These are phyloP conservation scores for Panopea generosa DNA, from an alignment of 2,888 invertebrate species.

Conservation along the genomic window DNA sequence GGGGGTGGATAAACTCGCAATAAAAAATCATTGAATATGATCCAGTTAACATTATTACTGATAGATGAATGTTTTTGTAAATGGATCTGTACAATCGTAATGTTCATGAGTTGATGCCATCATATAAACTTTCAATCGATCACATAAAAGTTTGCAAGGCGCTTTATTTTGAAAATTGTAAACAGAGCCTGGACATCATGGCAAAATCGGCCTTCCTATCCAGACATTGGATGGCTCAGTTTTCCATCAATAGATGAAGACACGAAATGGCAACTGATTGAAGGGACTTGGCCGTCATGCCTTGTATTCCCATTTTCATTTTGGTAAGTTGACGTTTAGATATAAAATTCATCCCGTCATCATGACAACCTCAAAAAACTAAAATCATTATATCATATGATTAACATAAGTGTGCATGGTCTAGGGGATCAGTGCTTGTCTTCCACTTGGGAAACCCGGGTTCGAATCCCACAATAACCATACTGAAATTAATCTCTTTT, in stretches of 20 bases:
- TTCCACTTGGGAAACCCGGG: too few relatives aligned
- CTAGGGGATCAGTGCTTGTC: too few relatives aligned
- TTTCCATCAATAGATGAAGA: constrained; percentile 4
- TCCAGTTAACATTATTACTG: too few relatives aligned
- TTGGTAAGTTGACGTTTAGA: background rate
- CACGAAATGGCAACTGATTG: background rate
- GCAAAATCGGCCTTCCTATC: constrained; percentile 3
- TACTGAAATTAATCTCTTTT: background rate
- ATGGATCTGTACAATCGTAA: too few relatives aligned
- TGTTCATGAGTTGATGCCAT: too few relatives aligned
- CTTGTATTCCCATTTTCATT: background rate
- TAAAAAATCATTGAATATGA: too few relatives aligned
- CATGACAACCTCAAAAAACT: too few relatives aligned
- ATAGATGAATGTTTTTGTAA: too few relatives aligned
- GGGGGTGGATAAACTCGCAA: too few relatives aligned
- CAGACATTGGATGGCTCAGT: constrained; percentile 5
- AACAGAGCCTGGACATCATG: background rate
- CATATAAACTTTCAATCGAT: too few relatives aligned
- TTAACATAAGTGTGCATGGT: too few relatives aligned
- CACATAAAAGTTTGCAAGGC: background rate
- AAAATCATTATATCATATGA: too few relatives aligned
- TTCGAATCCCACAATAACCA: background rate
- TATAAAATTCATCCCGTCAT: background rate
- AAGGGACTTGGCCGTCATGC: constrained; percentile 5
- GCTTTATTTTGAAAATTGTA: constrained; percentile 11